Base-by-base conservation (phyloP, 2,113 vertebrate species). In the Pheucticus melanocephalus region DNA sequence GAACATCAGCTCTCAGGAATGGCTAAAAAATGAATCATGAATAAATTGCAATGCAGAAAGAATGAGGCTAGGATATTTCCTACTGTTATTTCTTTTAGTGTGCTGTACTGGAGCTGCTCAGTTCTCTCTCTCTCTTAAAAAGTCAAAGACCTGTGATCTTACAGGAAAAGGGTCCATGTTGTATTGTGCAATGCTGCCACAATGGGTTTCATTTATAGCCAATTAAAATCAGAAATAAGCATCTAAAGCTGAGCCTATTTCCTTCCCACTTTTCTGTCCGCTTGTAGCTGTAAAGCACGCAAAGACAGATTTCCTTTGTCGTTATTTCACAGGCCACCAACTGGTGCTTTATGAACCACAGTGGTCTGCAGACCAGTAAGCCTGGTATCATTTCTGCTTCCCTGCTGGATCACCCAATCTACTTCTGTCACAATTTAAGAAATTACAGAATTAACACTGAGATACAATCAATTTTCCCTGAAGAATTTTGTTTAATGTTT, bases 171-270 rank as follows among this genome's bases (percentile, higher is more conserved):
- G 70, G 42, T 59, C 60, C 39, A 53, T 1, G 0, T 31, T 53
- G 35, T 33, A 81, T 50, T 86, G 37, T 73, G 23, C 42, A 45
- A 30, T 66, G 47, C 79, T 82, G 40, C 65, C 45, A 75, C 61
- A 92, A 73, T 2, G 33, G 31, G 37, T 83, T 95, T 83, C 54
- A 81, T 64, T 88, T 95, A 83, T 9, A 92, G 47, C 60, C n/a
- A 90, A 88, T 90, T 94, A 92, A 88, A 95, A 95, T 37, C 12
- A 94, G 73, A 92, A 92, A 75, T 81, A 88, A 70, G 54, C 28
- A 83, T 53, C 84, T n/a, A 53, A 80, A 91, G n/a, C 69, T 69
- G 42, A 88, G 13, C 31, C 76, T 42, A 61, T 83, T 93, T 90
- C 42, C 71, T 80, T 93, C 63, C 20, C 40, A 40, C 57, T 80